These are phyloP conservation scores for Chiloscyllium punctatum DNA, from an alignment of 2,797 vertebrate species.

Conservation along the genomic window DNA sequence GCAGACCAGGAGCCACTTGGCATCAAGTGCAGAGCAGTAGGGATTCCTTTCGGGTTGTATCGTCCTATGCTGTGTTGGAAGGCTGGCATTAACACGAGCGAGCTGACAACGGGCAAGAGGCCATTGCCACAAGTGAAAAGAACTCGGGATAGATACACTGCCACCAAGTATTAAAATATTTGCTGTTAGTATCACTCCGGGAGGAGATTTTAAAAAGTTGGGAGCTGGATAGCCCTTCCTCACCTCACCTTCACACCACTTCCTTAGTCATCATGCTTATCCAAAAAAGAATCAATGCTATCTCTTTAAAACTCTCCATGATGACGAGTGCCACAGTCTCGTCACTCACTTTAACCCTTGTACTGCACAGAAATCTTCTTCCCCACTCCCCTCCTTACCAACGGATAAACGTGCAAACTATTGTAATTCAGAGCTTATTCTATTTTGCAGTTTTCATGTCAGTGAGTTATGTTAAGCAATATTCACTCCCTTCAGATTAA, in stretches of 20 bases:
- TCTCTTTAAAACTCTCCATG: background rate
- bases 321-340: background rate
- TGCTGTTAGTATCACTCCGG: too few species aligned
- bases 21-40: too few species aligned
- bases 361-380: background rate
- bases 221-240: background rate
- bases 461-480: background rate
- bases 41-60: too few species aligned
- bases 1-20: too few species aligned
- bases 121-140: too few species aligned
- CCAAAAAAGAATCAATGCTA: background rate
- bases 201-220: too few species aligned
- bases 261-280: background rate
- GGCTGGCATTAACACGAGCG: too few species aligned
- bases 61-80: too few species aligned
- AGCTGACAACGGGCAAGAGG: too few species aligned
- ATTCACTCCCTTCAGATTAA: background rate
- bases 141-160: too few species aligned
- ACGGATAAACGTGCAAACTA: background rate
- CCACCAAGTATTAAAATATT: too few species aligned
- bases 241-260: background rate
- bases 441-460: background rate
- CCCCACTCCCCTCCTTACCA: background rate
- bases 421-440: background rate
- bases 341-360: too few species aligned